Conservation (phyloP, 2,113 vertebrate species). For the Thunnus maccoyii region DNA sequence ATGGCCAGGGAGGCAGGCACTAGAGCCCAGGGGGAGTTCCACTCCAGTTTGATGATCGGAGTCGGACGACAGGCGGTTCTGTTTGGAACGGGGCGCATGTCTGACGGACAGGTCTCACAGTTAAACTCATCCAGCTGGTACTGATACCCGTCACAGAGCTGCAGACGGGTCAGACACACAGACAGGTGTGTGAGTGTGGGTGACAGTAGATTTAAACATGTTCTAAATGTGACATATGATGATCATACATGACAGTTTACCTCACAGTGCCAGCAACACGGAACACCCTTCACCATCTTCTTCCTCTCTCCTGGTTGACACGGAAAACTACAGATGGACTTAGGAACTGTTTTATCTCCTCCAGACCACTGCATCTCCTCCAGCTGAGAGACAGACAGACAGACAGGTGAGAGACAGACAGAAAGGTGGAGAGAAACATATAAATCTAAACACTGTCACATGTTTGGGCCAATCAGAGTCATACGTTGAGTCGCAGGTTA, state of each 20-base stretch:
- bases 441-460: too few species aligned
- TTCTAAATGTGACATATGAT: too few species aligned
- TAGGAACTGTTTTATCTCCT: constrained; percentile 81
- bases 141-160: constrained; percentile 88
- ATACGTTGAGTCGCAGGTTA: constrained; percentile 88
- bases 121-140: constrained; percentile 87
- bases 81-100: constrained; percentile 85
- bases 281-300: constrained; percentile 90
- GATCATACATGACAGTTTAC: constrained; percentile 28
- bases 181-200: neutral
- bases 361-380: constrained; percentile 90
- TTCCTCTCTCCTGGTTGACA: constrained; percentile 87
- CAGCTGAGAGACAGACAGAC: constrained; percentile 74
- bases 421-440: neutral
- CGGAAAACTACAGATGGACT: constrained; percentile 90
- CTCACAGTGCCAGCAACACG: constrained; percentile 92
- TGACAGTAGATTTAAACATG: too few species aligned
- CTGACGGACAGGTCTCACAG: constrained; percentile 86
- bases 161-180: constrained; percentile 12
- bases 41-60: constrained; percentile 88
- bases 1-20: constrained; percentile 86
- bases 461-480: neutral
- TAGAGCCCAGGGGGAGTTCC: constrained; percentile 87
- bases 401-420: neutral
- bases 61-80: constrained; percentile 86